A percentile compares a stretch with the other conserved stretches of the same genome.
phyloP scores from a whole-genome alignment of 2,113 vertebrate species.

The Tauraco erythrolophus region DNA sequence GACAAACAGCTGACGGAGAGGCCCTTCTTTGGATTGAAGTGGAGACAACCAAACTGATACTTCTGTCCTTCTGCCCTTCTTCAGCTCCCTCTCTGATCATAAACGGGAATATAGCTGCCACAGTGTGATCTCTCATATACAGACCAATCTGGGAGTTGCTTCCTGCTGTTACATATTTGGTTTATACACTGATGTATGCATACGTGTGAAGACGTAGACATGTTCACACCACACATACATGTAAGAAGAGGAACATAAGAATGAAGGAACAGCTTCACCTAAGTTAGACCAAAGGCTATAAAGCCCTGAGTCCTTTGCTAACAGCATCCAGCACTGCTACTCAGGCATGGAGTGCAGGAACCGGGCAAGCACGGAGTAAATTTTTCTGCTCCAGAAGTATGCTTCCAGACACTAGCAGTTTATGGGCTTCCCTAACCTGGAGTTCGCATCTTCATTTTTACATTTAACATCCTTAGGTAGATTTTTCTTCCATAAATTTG shows the following conservation, averaged over 20 bases:
- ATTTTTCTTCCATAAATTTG: background rate
- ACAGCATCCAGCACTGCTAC: background rate
- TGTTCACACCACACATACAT: background rate
- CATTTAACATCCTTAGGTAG: background rate
- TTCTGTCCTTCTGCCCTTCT: background rate
- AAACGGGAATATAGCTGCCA: background rate
- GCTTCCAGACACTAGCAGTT: background rate
- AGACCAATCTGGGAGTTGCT: background rate
- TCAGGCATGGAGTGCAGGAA: background rate
- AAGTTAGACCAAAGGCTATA: background rate
- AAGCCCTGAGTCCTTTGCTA: background rate
- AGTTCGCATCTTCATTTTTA: background rate
- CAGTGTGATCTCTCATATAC: background rate
- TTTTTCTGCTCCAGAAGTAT: background rate
- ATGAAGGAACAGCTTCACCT: background rate
- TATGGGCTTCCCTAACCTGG: background rate
- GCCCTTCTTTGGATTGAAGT: background rate
- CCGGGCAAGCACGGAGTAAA: background rate
- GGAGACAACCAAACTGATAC: background rate
- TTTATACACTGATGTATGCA: background rate
- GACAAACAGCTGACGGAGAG: background rate
- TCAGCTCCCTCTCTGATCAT: background rate
- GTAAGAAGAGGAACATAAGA: background rate
- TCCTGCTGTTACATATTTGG: rapidly evolving
- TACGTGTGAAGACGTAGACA: rapidly evolving